Conservation (phyloP, 1,140 invertebrate species). For the Diorhabda elongata region DNA sequence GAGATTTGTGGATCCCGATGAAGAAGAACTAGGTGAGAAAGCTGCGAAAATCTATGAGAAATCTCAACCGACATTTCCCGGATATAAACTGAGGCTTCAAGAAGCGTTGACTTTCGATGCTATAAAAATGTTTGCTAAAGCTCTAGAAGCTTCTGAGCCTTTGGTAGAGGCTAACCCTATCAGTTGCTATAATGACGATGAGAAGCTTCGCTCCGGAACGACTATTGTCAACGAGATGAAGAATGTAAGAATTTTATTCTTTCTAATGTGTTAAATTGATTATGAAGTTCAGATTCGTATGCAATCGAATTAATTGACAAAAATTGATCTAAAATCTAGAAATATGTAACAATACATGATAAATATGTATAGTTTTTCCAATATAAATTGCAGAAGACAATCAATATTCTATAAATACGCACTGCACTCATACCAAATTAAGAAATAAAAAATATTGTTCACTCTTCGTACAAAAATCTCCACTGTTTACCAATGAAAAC, state of each 20-base stretch:
- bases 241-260: constrained; percentile 55
- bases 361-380: too few relatives aligned
- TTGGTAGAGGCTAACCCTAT: constrained; percentile 46
- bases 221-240: constrained; percentile 83
- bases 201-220: constrained; percentile 75
- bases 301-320: too few relatives aligned
- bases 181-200: constrained; percentile 62
- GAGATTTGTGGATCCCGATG: constrained; percentile 12
- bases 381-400: too few relatives aligned
- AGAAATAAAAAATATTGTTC: too few relatives aligned
- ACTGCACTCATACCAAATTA: too few relatives aligned
- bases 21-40: background rate
- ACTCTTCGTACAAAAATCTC: too few relatives aligned
- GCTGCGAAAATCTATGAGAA: background rate
- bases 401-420: too few relatives aligned
- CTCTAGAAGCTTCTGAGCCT: constrained; percentile 55
- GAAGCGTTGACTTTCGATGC: constrained; percentile 74
- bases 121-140: constrained; percentile 66
- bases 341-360: too few relatives aligned
- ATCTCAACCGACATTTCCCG: background rate
- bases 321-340: too few relatives aligned
- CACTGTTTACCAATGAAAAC: too few relatives aligned
- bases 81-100: constrained; percentile 37
- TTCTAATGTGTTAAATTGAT: background rate
- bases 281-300: too few relatives aligned